Evolutionary conservation across 2,888 invertebrate species (phyloP).

Genomic region (Lottia gigantea): DNA sequence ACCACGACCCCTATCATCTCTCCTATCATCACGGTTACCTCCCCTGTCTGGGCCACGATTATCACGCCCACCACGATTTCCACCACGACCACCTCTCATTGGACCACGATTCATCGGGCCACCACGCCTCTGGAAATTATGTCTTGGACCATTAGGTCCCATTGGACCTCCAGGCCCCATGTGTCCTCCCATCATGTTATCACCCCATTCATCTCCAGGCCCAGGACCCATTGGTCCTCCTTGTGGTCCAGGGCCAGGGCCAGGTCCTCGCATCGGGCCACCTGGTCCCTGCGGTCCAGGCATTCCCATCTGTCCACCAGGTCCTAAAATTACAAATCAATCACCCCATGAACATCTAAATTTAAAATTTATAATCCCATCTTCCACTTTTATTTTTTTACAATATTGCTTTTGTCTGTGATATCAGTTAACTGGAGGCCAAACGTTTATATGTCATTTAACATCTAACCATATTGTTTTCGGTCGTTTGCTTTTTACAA

Average conservation of each 20-base stretch:
- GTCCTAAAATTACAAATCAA: slow-evolving; percentile 16
- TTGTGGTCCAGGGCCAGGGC: slow-evolving; percentile 18
- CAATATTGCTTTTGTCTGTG: too few relatives aligned
- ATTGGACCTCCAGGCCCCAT: slow-evolving; percentile 32
- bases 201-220: slow-evolving; percentile 35
- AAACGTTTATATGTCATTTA: too few relatives aligned
- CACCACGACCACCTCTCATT: slow-evolving; percentile 28
- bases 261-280: slow-evolving; percentile 19
- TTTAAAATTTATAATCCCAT: too few relatives aligned
- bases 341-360: too few relatives aligned
- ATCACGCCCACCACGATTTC: slow-evolving; percentile 22
- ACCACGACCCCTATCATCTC: background rate
- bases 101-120: slow-evolving; percentile 29
- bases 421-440: background rate
- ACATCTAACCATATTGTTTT: too few relatives aligned
- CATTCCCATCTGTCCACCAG: slow-evolving; percentile 16
- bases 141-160: slow-evolving; percentile 23
- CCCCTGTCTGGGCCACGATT: slow-evolving; percentile 4
- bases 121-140: slow-evolving; percentile 35
- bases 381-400: too few relatives aligned
- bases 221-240: slow-evolving; percentile 19
- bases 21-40: background rate
- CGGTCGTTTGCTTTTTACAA: too few relatives aligned
- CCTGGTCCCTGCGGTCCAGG: slow-evolving; percentile 7
- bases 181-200: slow-evolving; percentile 43